These are phyloP conservation scores for Rhinella marina DNA, from an alignment of 2,797 vertebrate genomes.

Conservation along the genomic window DNA sequence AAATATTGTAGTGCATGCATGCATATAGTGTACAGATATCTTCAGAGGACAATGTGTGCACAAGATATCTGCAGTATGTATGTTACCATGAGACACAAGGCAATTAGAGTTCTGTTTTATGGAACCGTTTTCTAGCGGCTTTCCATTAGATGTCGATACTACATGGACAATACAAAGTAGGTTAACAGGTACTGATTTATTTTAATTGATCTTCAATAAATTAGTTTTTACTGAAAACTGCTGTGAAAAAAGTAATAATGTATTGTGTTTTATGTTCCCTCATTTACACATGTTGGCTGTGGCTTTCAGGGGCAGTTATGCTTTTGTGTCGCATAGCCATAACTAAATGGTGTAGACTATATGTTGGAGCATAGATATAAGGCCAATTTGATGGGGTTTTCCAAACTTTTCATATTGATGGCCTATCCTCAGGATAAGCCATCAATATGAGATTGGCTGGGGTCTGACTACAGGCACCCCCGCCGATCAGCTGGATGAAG, in stretches of 20 bases:
- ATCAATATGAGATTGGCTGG: too few relatives aligned
- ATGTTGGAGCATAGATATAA: too few relatives aligned
- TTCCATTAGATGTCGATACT: neutral
- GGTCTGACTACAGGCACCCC: too few relatives aligned
- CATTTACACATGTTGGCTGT: neutral
- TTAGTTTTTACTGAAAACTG: neutral
- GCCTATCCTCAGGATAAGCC: too few relatives aligned
- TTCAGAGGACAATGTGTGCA: neutral
- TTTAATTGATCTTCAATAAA: constrained; percentile 13
- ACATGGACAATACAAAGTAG: neutral
- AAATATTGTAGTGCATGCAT: too few relatives aligned
- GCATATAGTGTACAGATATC: too few relatives aligned
- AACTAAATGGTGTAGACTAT: too few relatives aligned
- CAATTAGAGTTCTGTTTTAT: neutral
- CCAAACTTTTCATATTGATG: too few relatives aligned
- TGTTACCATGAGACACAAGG: neutral
- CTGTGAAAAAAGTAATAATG: neutral
- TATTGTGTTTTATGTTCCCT: neutral
- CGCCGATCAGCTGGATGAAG: too few relatives aligned
- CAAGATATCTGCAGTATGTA: neutral
- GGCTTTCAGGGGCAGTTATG: neutral
- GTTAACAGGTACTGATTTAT: constrained; percentile 26
- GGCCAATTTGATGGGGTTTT: too few relatives aligned
- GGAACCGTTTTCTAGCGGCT: neutral
- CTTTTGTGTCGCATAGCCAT: too few relatives aligned